Evolutionary conservation across 2,888 invertebrate genomes (phyloP).

Genomic region (Galeruca laticollis): DNA sequence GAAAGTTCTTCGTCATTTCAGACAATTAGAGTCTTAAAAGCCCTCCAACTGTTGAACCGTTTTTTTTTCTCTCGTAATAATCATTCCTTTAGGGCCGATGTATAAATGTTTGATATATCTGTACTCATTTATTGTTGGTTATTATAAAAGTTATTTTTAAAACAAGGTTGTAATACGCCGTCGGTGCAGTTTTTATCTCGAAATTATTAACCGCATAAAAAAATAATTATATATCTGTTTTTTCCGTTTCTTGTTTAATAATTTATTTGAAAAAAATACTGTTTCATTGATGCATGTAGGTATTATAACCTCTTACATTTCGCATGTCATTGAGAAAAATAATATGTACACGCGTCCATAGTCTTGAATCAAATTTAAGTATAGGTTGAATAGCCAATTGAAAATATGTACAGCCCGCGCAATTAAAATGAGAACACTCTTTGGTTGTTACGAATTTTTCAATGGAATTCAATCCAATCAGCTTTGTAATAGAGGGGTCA

Average conservation of each 20-base stretch:
- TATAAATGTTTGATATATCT: conserved; percentile 10
- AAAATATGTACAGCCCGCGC: background rate
- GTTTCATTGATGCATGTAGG: background rate
- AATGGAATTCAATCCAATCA: no score
- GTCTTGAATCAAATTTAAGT: background rate
- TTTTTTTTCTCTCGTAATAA: conserved; percentile 4
- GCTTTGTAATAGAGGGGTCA: no score
- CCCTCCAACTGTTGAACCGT: conserved; percentile 29
- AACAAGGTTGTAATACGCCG: conserved; percentile 6
- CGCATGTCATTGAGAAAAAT: background rate
- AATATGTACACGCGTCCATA: background rate
- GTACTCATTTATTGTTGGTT: conserved; percentile 4
- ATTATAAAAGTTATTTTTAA: conserved; percentile 1
- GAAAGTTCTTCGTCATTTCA: conserved; percentile 33
- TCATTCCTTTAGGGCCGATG: conserved; percentile 6
- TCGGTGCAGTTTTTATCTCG: conserved; percentile 6
- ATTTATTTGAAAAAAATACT: conserved; percentile 2
- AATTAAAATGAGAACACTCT: no score
- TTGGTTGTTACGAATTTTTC: no score
- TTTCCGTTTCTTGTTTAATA: background rate
- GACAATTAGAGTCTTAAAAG: conserved; percentile 40
- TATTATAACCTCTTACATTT: background rate
- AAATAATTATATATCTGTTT: conserved; percentile 8
- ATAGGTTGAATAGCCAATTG: background rate
- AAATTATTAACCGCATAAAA: background rate